Evolutionary conservation across 2,797 vertebrate species (phyloP), one percentile per base, ranked within the genome.

Genomic region (Typhlichthys eigenmanni): DNA sequence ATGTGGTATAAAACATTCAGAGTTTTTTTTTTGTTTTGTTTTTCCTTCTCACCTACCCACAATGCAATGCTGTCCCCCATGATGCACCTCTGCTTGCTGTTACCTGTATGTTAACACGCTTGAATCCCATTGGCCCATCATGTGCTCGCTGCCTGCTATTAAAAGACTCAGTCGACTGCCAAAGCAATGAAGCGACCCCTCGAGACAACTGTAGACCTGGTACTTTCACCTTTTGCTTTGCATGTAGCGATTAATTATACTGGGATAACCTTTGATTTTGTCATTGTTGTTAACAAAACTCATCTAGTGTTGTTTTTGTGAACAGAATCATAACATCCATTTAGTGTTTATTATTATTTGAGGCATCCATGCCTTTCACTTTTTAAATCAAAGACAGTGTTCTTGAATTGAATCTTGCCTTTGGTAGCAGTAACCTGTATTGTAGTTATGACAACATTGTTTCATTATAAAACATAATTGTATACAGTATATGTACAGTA

Each of bases 91-190:
- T 98, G 96, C 96, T 98, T 99, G 98, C 98, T 98, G 97, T 98
- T 98, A 98, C 97, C 97, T 98, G 96, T 99, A 98, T 99, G 98
- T 99, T 99, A 99, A 98, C 98, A 98, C 97, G 97, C 98, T 99
- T 99, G 97, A 99, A 95, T 95, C 96, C 97, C 98, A 99, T 99
- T 99, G 97, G 98, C 96, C 96, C 96, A 98, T 99, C 98, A 98
- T 99, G 97, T 98, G 96, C 96, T 99, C 96, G 95, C 97, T 98
- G 96, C 96, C 96, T 97, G 96, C 97, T 98, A 97, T 95, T 98
- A 94, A 98, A 98, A 99, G 98, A 99, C 96, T 98, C 98, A 98
- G 96, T 99, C 98, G 96, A 98, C 97, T 98, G 96, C 96, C 96
- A 99, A 99, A 99, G 97, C 96, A 97, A 97, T 99, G 98, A 99